Evolutionary conservation across 2,113 vertebrate species (phyloP), one percentile per base, ranked within the genome.

Genomic region (Echinops telfairi): DNA sequence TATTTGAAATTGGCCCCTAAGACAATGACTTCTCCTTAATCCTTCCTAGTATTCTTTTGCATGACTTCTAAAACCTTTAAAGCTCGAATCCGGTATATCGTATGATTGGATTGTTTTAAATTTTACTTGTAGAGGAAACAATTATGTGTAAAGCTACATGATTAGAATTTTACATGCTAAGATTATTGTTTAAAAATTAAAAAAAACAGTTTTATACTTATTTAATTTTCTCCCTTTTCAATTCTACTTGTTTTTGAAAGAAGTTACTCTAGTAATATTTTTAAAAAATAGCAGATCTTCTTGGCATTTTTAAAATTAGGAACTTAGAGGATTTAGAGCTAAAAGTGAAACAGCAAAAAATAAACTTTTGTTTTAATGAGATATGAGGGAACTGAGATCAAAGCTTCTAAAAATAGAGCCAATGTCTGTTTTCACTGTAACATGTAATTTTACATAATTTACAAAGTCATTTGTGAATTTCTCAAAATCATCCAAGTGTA

Each of bases 121-220:
- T 93, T 90, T 53, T 36, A 29, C n/a, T 92, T 14, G 22, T 62
- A 83, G 79, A 79, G 10, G 53, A 83, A 91, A 82, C 86, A 75
- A 64, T 75, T 57, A 40, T 62, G 7, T 88, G 14, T 82, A 70
- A 89, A 88, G 9, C n/a, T 70, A 89, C 81, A 58, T 33, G 71
- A 82, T 83, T 83, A 80, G 14, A 91, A 80, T 17, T 58, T 6
- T 22, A 23, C 36, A 12, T 19, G 47, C 8, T 58, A 88, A 81
- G 58, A 89, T 29, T 76, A 36, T 36, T 68, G 6, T 75, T 88
- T 75, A 75, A 82, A 86, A 2, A 23, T 81, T 27, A 2, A 53
- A 53, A 53, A 53, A 8, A 47, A n/a, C n/a, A n/a, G 25, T 81
- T 27, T 31, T 12, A 12, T 83, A 53, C 90, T 7, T 60, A 6